Base-by-base conservation (phyloP, 2,797 vertebrate species). In the Sebastes ruberrimus region DNA sequence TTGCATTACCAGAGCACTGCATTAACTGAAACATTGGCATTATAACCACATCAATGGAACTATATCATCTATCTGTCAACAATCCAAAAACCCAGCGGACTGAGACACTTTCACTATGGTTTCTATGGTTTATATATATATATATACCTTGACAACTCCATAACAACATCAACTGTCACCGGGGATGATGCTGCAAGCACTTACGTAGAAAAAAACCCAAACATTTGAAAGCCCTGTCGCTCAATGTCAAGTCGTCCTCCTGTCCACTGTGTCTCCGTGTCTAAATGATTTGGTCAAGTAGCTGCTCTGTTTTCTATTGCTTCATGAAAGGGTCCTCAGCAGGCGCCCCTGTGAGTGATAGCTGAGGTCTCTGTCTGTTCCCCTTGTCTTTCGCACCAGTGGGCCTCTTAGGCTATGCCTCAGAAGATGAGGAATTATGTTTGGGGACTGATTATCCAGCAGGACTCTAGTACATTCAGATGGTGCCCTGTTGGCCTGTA, bases 11-110 rank as follows among this genome's bases (percentile, higher is more conserved):
- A 66, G 68, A 78, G 68, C 49, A 30, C 46, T 67, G 80, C 56
- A 81, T 91, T 88, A 89, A 85, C 61, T 74, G 74, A 86, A 75
- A 84, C 32, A 30, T 70, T 84, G 79, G 74, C 68, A 75, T 85
- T 85, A 87, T 77, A 69, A 75, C 60, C 74, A 87, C 84, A 78
- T 86, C 82, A 75, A 42, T 56, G 74, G 64, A 84, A 82, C 78
- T 76, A 63, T 87, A 82, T 90, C 32, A 91, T 93, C 90, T 89
- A 93, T 86, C 83, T 89, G 87, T 92, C 91, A 92, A 63, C 62
- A 60, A 6, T 49, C 33, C 23, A 57, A 67, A 82, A 77, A 25
- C 65, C 30, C 66, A 75, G 49, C 2, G 2, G 74, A 89, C 59
- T 75, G 76, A 78, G 61, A 82, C 68, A 32, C 56, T 56, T 46